Conservation (phyloP, 1,140 invertebrate genomes). For the Idris sp. region DNA sequence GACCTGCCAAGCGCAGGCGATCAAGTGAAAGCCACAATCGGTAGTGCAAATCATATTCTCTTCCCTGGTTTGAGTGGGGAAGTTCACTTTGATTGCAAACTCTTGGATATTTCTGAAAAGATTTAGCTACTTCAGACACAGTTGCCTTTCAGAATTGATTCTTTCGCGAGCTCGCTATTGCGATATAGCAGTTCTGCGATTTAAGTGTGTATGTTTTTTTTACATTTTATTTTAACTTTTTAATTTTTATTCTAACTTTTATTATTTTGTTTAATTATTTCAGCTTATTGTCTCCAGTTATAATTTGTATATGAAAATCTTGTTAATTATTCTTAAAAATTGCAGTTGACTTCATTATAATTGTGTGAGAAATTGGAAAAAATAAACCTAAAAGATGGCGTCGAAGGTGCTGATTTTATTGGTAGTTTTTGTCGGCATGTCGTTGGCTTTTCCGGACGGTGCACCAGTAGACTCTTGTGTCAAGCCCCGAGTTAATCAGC, state of each 20-base stretch:
- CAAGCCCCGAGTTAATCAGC: constrained; percentile 84
- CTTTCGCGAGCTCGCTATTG: constrained; percentile 62
- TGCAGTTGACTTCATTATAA: neutral
- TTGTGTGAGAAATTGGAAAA: neutral
- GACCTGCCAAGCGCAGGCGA: constrained; percentile 20
- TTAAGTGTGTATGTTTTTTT: constrained; percentile 18
- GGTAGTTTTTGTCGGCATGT: constrained; percentile 41
- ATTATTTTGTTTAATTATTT: too few species aligned
- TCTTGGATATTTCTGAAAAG: constrained; percentile 52
- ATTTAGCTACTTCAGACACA: constrained; percentile 52
- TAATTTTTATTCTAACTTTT: too few species aligned
- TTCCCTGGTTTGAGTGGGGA: constrained; percentile 69
- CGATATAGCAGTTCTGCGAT: constrained; percentile 55
- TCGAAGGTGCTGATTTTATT: constrained; percentile 49
- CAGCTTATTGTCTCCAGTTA: too few species aligned
- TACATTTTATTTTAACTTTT: neutral
- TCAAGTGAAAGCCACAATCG: constrained; percentile 75
- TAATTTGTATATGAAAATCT: too few species aligned
- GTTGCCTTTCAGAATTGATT: constrained; percentile 64
- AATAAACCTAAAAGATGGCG: constrained; percentile 40
- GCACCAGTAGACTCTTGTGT: constrained; percentile 88
- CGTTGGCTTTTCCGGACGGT: constrained; percentile 83
- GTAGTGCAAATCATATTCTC: constrained; percentile 59
- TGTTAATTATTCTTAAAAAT: neutral
- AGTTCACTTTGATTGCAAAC: constrained; percentile 51